Percentiles rank a stretch among this genome's conserved stretches.
These are phyloP conservation scores for Oscheius sp. DNA, from an alignment of 2,888 invertebrate genomes.

Conservation along the genomic window DNA sequence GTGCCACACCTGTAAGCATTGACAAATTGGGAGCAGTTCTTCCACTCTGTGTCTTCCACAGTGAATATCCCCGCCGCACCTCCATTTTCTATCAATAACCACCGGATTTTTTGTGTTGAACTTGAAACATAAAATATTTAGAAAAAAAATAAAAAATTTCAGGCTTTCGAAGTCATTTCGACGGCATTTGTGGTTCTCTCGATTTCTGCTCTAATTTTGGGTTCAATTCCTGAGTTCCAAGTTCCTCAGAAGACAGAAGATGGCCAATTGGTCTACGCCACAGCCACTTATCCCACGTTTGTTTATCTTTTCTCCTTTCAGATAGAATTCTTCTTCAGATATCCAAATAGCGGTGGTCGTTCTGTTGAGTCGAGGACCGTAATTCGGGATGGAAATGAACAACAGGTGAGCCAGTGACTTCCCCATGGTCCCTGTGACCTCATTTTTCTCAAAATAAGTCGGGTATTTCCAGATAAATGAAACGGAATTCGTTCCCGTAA, in stretches of 20 bases:
- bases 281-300: constrained; percentile 68
- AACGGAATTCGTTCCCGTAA: constrained; percentile 1
- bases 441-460: neutral
- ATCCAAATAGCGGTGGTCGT: constrained; percentile 66
- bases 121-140: too few relatives aligned
- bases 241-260: constrained; percentile 61
- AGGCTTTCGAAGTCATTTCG: constrained; percentile 71
- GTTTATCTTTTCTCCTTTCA: neutral
- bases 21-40: too few relatives aligned
- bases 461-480: constrained; percentile 16
- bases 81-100: too few relatives aligned
- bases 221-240: constrained; percentile 72
- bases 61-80: too few relatives aligned
- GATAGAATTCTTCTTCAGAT: constrained; percentile 1
- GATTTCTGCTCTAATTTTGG: constrained; percentile 71
- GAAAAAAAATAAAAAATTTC: constrained; percentile 5
- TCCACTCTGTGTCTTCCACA: too few relatives aligned
- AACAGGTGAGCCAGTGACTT: constrained; percentile 39
- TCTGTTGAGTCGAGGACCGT: constrained; percentile 65
- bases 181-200: constrained; percentile 71
- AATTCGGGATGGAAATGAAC: constrained; percentile 62
- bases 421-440: neutral
- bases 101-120: too few relatives aligned
- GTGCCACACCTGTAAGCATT: too few relatives aligned
- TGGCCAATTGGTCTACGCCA: constrained; percentile 56